Conservation (phyloP, 2,888 invertebrate genomes). For the Syrphus vitripennis region DNA sequence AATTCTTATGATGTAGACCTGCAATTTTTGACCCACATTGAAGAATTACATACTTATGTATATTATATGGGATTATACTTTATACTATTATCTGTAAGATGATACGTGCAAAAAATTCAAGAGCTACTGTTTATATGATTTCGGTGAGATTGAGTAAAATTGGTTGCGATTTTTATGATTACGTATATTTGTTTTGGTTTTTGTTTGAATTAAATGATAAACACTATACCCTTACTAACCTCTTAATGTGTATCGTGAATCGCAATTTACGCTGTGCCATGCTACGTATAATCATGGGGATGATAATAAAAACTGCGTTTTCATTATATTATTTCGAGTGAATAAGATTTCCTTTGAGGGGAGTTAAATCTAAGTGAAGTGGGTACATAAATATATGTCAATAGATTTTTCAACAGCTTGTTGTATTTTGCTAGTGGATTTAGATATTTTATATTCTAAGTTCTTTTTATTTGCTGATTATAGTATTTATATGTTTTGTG, state of each 20-base stretch:
- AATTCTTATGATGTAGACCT: conserved; percentile 17
- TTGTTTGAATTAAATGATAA: neutral
- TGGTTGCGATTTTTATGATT: neutral
- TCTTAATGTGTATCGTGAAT: neutral
- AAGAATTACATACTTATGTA: no score
- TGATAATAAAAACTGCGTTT: conserved; percentile 19
- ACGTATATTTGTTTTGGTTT: neutral
- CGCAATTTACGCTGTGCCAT: neutral
- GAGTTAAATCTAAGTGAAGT: no score
- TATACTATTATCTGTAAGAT: neutral
- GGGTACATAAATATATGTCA: no score
- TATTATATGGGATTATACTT: no score
- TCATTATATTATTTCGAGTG: neutral
- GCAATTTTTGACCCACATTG: neutral
- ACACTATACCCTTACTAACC: neutral
- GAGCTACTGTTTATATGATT: conserved; percentile 4
- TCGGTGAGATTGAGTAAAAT: neutral
- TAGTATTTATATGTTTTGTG: no score
- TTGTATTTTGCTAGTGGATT: no score
- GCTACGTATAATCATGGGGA: neutral
- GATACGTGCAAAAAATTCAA: neutral
- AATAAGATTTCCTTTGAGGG: neutral
- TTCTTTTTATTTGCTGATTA: no score
- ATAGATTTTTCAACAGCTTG: no score
- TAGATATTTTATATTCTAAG: no score